These are phyloP conservation scores for Drosophila repletoides DNA, from an alignment of 1,140 invertebrate species.

Conservation along the genomic window DNA sequence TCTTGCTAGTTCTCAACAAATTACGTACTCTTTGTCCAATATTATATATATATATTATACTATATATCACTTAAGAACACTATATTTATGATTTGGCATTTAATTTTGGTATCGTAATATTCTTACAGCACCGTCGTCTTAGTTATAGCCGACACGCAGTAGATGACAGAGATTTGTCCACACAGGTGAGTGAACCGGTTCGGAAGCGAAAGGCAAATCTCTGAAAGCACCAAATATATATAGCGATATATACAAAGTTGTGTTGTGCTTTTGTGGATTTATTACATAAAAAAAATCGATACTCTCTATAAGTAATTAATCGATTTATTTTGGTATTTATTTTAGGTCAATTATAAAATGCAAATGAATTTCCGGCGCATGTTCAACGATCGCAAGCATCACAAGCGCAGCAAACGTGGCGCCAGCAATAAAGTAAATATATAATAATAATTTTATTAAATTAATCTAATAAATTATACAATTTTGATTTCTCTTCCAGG, in stretches of 20 bases:
- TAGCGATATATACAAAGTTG: not conserved
- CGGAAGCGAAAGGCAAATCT: constrained; percentile 35
- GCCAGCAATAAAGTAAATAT: constrained; percentile 87
- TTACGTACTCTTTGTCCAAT: constrained; percentile 11
- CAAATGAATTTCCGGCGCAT: constrained; percentile 94
- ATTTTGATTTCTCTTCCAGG: constrained; percentile 30
- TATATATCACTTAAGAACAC: constrained; percentile 38
- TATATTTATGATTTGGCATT: constrained; percentile 48
- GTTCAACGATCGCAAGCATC: constrained; percentile 90
- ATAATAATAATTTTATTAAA: not conserved
- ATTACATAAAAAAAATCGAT: not conserved
- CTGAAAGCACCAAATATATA: constrained; percentile 23
- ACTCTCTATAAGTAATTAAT: not conserved
- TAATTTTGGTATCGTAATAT: constrained; percentile 62
- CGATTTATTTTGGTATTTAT: not conserved
- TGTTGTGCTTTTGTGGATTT: constrained; percentile 24
- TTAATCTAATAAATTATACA: not conserved
- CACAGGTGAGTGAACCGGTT: constrained; percentile 83
- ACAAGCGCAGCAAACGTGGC: constrained; percentile 91
- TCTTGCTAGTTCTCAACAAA: constrained; percentile 48
- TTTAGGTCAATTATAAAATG: constrained; percentile 93
- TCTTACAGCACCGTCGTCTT: constrained; percentile 91
- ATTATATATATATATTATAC: constrained; percentile 12
- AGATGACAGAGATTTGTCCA: constrained; percentile 92
- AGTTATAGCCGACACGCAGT: constrained; percentile 96